Base-by-base conservation (phyloP, 2,888 invertebrate genomes). In the Caenorhabditis sp. region DNA sequence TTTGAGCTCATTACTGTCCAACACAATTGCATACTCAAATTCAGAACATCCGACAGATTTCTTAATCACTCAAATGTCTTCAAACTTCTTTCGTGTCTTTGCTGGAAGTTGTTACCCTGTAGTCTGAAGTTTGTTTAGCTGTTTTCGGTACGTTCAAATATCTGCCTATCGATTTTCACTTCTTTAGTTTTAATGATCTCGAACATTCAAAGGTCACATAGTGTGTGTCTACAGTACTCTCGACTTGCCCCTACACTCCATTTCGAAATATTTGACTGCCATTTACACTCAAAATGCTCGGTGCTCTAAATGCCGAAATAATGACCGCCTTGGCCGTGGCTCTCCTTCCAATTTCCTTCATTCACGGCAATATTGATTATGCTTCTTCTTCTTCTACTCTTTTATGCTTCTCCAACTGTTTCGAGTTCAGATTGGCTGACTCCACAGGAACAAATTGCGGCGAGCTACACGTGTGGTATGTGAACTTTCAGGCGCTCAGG, bases 41-140 rank as follows among this genome's bases (percentile, higher is more conserved):
- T 30, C 30, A 30, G n/a, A n/a, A n/a, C n/a, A 30, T 41, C 4
- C 15, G 39, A 17, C 24, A 11, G n/a, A n/a, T n/a, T n/a, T n/a
- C n/a, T n/a, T n/a, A n/a, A n/a, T n/a, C n/a, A n/a, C n/a, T n/a
- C n/a, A n/a, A n/a, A n/a, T n/a, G n/a, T n/a, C n/a, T n/a, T n/a
- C n/a, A n/a, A n/a, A n/a, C n/a, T n/a, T n/a, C n/a, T n/a, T n/a
- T n/a, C n/a, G n/a, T n/a, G n/a, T n/a, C n/a, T n/a, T n/a, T n/a
- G 15, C 27, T 13, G 15, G 39, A 41, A 27, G n/a, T 46, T 59
- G 22, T 46, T n/a, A 22, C 24, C 22, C 4, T 35, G 22, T 45
- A 22, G 20, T 15, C 22, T 43, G 43, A 30, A 30, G 32, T 52
- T 50, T 62, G 32, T 7, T 1, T 32, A 62, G 62, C 62, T 62